These are phyloP conservation scores for Oostethus manadensis DNA, from an alignment of 2,113 vertebrate genomes.

Conservation along the genomic window DNA sequence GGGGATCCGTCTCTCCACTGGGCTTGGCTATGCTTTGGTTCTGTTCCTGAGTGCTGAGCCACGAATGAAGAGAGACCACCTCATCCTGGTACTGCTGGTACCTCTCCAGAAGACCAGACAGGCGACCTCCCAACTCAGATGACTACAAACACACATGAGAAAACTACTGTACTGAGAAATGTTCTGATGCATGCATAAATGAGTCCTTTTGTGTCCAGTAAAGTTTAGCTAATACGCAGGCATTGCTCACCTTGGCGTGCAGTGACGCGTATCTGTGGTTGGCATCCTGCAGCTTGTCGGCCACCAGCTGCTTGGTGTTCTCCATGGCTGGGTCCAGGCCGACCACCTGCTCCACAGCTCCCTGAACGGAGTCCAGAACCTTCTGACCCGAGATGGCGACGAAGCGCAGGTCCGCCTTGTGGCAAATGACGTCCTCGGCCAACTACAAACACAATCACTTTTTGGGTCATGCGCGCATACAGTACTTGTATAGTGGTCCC, in stretches of 20 bases:
- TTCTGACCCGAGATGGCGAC: constrained; percentile 95
- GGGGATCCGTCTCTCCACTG: constrained; percentile 78
- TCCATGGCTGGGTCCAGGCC: constrained; percentile 60
- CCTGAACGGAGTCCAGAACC: constrained; percentile 79
- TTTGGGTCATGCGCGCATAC: neutral
- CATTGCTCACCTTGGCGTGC: constrained; percentile 80
- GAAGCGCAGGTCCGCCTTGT: constrained; percentile 94
- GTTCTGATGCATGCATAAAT: too few relatives aligned
- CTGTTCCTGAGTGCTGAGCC: constrained; percentile 82
- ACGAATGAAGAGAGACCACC: constrained; percentile 76
- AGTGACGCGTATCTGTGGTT: constrained; percentile 81
- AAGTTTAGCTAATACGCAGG: neutral
- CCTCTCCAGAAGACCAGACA: constrained; percentile 78
- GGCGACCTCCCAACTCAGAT: constrained; percentile 77
- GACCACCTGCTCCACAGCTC: constrained; percentile 51
- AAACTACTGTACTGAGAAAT: too few relatives aligned
- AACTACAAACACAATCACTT: constrained; percentile 60
- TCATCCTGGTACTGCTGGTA: constrained; percentile 91
- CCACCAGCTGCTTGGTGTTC: constrained; percentile 74
- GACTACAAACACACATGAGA: constrained; percentile 66
- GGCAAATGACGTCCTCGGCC: constrained; percentile 91
- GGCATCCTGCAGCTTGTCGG: constrained; percentile 80
- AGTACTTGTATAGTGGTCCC: neutral
- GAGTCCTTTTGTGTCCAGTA: neutral
- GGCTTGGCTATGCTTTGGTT: constrained; percentile 67